Percentiles rank a stretch among this genome's conserved stretches.
Evolutionary conservation across 2,797 vertebrate genomes (phyloP).

Genomic region (Oreonectes daqikongensis): DNA sequence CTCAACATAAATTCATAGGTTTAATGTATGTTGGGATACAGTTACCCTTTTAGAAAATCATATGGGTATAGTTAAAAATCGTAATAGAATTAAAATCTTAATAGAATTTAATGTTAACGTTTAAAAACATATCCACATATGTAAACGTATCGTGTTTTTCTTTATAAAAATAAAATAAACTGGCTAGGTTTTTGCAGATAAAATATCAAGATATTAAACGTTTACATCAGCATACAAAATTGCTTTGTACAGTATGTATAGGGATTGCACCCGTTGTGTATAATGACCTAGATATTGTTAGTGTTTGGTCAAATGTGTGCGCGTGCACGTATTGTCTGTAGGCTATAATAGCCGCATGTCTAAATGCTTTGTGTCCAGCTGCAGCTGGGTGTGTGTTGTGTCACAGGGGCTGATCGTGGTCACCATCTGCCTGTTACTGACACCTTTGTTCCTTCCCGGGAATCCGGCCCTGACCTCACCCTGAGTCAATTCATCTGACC

Average conservation of each 20-base stretch:
- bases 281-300: not conserved
- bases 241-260: not conserved
- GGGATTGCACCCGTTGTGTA: not conserved
- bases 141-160: too few relatives aligned
- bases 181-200: not conserved
- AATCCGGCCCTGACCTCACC: conserved; percentile 46
- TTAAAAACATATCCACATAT: too few relatives aligned
- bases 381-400: conserved; percentile 30
- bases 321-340: conserved; percentile 5
- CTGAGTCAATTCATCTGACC: conserved; percentile 26
- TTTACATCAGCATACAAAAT: not conserved
- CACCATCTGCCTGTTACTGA: conserved; percentile 51
- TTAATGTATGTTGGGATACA: too few relatives aligned
- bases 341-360: conserved; percentile 45
- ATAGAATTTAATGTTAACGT: too few relatives aligned
- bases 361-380: conserved; percentile 48
- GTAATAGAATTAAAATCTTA: too few relatives aligned
- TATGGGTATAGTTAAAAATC: too few relatives aligned
- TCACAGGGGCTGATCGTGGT: conserved; percentile 34
- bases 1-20: too few relatives aligned
- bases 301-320: not conserved
- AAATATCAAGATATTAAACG: not conserved
- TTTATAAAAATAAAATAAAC: not conserved
- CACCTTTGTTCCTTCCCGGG: conserved; percentile 7
- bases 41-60: too few relatives aligned